These are phyloP conservation scores for Agonopterix heracliana DNA, from an alignment of 2,888 invertebrate genomes.

Conservation along the genomic window DNA sequence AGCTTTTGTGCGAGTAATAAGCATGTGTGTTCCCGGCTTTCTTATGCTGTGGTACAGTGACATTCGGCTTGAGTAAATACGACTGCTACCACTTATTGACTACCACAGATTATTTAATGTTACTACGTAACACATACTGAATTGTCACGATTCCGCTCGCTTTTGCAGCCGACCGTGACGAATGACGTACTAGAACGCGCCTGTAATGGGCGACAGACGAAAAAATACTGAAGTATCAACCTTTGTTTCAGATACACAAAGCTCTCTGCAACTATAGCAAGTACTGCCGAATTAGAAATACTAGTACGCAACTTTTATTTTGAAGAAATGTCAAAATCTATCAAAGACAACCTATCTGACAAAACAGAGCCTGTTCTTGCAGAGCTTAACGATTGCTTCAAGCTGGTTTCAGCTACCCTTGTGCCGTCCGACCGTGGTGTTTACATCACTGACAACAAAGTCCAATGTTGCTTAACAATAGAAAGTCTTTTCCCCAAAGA, in stretches of 20 bases:
- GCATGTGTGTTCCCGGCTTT: too few species aligned
- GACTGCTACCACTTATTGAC: too few species aligned
- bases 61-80: too few species aligned
- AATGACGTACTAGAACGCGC: too few species aligned
- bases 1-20: too few species aligned
- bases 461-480: constrained; percentile 53
- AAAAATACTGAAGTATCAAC: too few species aligned
- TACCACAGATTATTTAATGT: too few species aligned
- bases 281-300: constrained; percentile 84
- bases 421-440: constrained; percentile 73
- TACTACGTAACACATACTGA: too few species aligned
- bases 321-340: constrained; percentile 86
- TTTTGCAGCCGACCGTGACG: too few species aligned
- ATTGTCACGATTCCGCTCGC: too few species aligned
- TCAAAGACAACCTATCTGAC: constrained; percentile 65
- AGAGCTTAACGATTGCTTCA: constrained; percentile 75
- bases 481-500: constrained; percentile 78
- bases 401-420: constrained; percentile 69
- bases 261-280: constrained; percentile 87
- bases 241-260: constrained; percentile 79
- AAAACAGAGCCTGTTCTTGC: constrained; percentile 66
- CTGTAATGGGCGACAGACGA: too few species aligned
- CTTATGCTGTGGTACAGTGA: too few species aligned
- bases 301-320: constrained; percentile 86
- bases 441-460: constrained; percentile 63